Evolutionary conservation across 2,113 vertebrate genomes (phyloP).

Genomic region (Electrona antarctica): DNA sequence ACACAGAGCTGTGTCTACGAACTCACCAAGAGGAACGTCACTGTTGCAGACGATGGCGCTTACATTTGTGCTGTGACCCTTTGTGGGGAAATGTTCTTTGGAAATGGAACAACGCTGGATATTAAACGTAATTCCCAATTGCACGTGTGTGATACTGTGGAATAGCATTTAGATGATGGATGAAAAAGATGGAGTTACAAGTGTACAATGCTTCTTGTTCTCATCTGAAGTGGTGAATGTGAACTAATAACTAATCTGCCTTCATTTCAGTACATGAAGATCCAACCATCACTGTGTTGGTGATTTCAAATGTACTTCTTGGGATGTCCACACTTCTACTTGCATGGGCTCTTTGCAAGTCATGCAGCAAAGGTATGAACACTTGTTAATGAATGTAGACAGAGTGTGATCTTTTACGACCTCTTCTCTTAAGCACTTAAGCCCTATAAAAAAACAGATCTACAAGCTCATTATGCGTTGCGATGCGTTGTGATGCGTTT

Average conservation of each 20-base stretch:
- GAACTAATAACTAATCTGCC: neutral
- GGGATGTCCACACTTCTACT: neutral
- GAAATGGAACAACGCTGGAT: neutral
- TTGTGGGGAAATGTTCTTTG: conserved; percentile 40
- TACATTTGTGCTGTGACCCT: conserved; percentile 36
- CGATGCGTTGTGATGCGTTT: too few species aligned
- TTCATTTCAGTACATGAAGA: neutral
- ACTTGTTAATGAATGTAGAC: neutral
- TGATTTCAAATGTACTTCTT: neutral
- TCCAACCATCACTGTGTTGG: neutral
- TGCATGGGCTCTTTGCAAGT: neutral
- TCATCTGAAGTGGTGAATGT: too few species aligned
- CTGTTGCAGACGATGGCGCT: conserved; percentile 10
- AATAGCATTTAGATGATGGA: too few species aligned
- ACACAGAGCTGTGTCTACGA: too few species aligned
- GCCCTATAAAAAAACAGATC: too few species aligned
- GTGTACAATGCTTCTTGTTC: too few species aligned
- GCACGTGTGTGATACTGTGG: too few species aligned
- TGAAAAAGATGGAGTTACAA: too few species aligned
- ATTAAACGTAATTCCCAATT: neutral
- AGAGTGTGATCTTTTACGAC: too few species aligned
- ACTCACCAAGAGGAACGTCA: conserved; percentile 16
- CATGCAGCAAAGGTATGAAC: neutral
- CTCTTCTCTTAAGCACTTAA: too few species aligned
- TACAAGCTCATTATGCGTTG: too few species aligned